Conservation (phyloP, 2,113 vertebrate species). For the Nicator chloris region DNA sequence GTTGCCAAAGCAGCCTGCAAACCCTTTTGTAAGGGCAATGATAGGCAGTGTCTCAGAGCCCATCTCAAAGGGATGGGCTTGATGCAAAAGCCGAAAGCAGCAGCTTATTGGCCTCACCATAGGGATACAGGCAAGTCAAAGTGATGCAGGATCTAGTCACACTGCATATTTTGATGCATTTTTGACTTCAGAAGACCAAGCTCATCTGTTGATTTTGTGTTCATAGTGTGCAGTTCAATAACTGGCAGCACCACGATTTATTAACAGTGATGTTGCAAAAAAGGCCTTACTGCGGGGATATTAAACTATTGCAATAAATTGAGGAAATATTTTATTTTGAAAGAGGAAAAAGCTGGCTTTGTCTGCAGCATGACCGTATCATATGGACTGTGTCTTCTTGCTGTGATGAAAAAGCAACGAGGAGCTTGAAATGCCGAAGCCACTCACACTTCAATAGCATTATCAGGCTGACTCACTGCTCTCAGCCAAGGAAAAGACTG, state of each 20-base stretch:
- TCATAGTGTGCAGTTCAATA: not conserved
- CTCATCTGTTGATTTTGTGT: not conserved
- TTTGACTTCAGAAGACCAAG: not conserved
- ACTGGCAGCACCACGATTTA: not conserved
- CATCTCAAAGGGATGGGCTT: not conserved
- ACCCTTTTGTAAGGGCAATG: not conserved
- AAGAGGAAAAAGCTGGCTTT: constrained; percentile 31
- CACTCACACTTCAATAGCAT: constrained; percentile 28
- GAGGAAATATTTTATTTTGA: constrained; percentile 29
- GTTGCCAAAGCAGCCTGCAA: not conserved
- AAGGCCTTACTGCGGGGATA: not conserved
- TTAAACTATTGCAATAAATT: constrained; percentile 10
- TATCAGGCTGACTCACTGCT: constrained; percentile 31
- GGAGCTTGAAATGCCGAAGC: constrained; percentile 38
- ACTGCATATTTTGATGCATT: not conserved
- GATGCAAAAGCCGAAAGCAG: not conserved
- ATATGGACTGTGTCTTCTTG: not conserved
- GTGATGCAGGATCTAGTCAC: not conserved
- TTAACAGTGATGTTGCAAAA: not conserved
- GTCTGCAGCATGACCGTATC: not conserved
- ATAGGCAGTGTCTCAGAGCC: not conserved
- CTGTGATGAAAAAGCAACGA: constrained; percentile 1
- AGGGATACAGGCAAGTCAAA: not conserved
- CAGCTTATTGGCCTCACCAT: fast-evolving
- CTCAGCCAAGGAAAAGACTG: constrained; percentile 22